Conservation (phyloP, 2,113 vertebrate genomes). For the Megaceryle torquata region DNA sequence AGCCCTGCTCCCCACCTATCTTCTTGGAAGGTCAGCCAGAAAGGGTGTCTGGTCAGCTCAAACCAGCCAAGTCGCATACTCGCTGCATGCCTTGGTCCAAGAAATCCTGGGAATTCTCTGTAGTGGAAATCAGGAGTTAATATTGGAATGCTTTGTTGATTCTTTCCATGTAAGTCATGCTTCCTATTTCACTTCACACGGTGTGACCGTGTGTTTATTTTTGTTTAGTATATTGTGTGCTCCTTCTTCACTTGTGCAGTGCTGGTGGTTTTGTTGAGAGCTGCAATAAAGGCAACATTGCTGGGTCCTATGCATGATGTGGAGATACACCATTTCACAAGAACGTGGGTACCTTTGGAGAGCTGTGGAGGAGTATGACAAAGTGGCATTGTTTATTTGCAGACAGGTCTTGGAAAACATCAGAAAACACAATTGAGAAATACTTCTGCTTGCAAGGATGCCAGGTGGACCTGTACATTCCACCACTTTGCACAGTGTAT, state of each 20-base stretch:
- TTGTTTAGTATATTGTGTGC: neutral
- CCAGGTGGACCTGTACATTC: neutral
- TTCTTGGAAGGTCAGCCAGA: neutral
- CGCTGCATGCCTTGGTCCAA: neutral
- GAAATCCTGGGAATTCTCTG: neutral
- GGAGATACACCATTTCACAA: neutral
- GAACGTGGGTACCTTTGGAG: neutral
- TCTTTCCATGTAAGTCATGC: neutral
- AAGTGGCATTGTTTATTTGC: neutral
- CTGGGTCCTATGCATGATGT: accelerated
- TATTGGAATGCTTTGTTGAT: neutral
- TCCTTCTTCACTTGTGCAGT: neutral
- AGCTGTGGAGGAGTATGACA: neutral
- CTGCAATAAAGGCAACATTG: neutral
- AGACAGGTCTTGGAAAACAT: neutral
- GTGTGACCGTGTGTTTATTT: neutral
- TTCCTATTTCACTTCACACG: neutral
- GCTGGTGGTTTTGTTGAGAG: neutral
- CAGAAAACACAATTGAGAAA: neutral
- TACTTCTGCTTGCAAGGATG: neutral
- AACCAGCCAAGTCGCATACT: neutral
- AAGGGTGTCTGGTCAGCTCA: neutral
- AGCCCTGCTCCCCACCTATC: neutral
- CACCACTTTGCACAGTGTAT: neutral
- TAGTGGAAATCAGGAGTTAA: neutral